Percentiles rank a stretch among this genome's conserved stretches.
These are phyloP conservation scores for Lagria hirta DNA, from an alignment of 2,888 invertebrate species.

Conservation along the genomic window DNA sequence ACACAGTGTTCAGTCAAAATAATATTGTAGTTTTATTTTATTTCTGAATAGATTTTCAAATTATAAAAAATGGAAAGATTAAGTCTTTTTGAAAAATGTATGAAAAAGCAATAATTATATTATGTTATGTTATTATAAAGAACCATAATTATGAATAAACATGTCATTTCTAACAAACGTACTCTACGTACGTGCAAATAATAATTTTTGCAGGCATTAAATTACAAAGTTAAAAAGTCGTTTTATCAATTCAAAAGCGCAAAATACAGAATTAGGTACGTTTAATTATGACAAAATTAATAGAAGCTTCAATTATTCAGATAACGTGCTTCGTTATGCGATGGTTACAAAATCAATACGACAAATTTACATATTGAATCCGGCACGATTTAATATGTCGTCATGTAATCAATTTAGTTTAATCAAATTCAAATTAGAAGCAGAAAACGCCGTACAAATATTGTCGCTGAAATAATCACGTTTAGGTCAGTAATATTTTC, in stretches of 20 bases:
- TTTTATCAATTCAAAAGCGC: no score
- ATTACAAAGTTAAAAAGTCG: background rate
- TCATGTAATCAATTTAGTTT: conserved; percentile 30
- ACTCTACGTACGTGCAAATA: no score
- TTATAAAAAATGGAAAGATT: no score
- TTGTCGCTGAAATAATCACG: conserved; percentile 11
- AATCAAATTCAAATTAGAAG: conserved; percentile 24
- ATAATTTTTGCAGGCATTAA: no score
- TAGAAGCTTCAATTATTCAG: conserved; percentile 29
- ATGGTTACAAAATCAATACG: conserved; percentile 26
- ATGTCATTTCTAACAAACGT: no score
- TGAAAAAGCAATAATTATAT: no score
- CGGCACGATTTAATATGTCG: conserved; percentile 30
- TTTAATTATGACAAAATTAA: conserved; percentile 15
- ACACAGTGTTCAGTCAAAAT: no score
- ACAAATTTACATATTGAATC: conserved; percentile 32
- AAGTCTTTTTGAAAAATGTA: no score
- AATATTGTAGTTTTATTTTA: no score
- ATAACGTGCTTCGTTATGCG: conserved; percentile 23
- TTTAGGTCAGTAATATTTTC: conserved; percentile 3
- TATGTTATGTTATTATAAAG: no score
- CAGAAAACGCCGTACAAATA: conserved; percentile 8
- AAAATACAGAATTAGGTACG: background rate
- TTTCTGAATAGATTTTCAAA: no score
- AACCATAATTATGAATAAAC: no score